Conservation (phyloP, 2,888 invertebrate genomes). For the Adelphocoris suturalis region DNA sequence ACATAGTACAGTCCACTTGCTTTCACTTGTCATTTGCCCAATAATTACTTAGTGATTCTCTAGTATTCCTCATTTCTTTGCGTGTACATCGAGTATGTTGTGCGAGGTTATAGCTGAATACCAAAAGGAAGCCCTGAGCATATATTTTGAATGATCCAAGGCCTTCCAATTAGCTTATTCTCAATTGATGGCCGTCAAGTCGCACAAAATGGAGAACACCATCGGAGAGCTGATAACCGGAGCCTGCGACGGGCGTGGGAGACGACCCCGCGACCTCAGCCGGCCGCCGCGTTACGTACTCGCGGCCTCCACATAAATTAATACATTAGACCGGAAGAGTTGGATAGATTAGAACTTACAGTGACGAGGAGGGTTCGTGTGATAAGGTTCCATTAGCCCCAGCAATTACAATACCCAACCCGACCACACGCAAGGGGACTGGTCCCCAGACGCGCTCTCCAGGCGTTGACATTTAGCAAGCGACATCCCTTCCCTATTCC, state of each 20-base stretch:
- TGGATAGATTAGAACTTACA: conserved; percentile 37
- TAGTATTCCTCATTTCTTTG: no score
- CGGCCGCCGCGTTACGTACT: not conserved
- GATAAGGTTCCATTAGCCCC: conserved; percentile 51
- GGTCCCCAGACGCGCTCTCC: not conserved
- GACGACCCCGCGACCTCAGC: not conserved
- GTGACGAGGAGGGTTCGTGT: conserved; percentile 11
- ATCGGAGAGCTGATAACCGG: no score
- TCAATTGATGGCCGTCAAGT: no score
- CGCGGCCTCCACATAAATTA: conserved; percentile 31
- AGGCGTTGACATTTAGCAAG: not conserved
- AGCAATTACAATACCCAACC: conserved; percentile 42
- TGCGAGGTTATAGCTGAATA: no score
- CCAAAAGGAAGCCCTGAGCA: no score
- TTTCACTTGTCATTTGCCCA: no score
- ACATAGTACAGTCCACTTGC: no score
- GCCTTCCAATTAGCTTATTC: no score
- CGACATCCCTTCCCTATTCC: not conserved
- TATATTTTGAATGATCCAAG: no score
- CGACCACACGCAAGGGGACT: conserved; percentile 22
- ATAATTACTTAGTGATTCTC: no score
- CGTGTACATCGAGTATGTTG: no score
- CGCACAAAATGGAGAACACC: no score
- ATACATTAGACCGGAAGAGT: conserved; percentile 41
- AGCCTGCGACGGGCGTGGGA: not conserved